phyloP scores from a whole-genome alignment of 2,888 invertebrate genomes.

The Eremobia ochroleuca region DNA sequence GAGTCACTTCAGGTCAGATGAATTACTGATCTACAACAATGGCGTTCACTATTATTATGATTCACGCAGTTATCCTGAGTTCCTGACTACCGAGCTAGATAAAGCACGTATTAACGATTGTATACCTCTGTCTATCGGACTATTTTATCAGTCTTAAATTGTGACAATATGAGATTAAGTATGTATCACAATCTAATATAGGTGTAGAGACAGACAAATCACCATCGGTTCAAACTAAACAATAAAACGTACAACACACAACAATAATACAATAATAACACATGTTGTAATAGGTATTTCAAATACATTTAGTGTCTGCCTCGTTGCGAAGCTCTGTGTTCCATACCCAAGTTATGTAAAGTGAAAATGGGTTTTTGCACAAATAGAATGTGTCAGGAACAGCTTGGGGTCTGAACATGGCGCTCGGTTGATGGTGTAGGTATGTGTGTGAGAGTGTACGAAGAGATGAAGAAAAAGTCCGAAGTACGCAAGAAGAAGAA shows the following conservation, averaged over 20 bases:
- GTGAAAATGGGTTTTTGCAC: not conserved
- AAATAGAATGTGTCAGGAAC: not conserved
- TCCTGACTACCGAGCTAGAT: constrained; percentile 12
- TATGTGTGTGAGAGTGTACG: too few relatives aligned
- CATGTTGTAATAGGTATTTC: too few relatives aligned
- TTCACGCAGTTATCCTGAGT: not conserved
- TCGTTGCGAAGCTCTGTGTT: not conserved
- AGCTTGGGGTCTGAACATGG: not conserved
- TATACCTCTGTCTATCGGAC: not conserved
- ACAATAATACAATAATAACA: too few relatives aligned
- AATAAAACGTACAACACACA: too few relatives aligned
- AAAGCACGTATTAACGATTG: constrained; percentile 7
- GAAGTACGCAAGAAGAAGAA: too few relatives aligned
- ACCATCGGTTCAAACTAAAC: not conserved
- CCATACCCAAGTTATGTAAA: not conserved
- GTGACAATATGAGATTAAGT: not conserved
- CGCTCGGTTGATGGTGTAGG: not conserved
- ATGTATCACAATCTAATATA: not conserved
- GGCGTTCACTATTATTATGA: not conserved
- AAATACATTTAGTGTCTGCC: not conserved
- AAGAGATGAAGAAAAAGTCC: too few relatives aligned
- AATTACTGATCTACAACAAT: not conserved
- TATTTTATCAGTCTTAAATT: not conserved
- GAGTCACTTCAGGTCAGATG: constrained; percentile 8
- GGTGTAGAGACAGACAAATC: too few relatives aligned